Percentiles rank a stretch among this genome's conserved stretches.
These are phyloP conservation scores for Tolmerus cingulatus DNA, from an alignment of 2,888 invertebrate genomes.

Conservation along the genomic window DNA sequence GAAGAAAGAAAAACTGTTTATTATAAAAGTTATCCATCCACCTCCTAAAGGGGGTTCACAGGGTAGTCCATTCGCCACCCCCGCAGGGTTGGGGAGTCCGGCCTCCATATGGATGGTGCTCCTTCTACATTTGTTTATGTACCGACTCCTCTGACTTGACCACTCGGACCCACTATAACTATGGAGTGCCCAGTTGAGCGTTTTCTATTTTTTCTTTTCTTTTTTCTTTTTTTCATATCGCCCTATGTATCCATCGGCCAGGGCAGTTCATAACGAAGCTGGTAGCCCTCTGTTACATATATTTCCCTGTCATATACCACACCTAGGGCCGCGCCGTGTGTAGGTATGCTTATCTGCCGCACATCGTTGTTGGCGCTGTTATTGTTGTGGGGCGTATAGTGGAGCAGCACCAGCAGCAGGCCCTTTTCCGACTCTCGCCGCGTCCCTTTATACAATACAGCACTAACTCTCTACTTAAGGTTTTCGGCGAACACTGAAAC, in stretches of 20 bases:
- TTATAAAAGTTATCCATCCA: constrained; percentile 45
- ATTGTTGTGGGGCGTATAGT: constrained; percentile 31
- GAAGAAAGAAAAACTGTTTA: constrained; percentile 46
- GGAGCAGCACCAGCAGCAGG: not conserved
- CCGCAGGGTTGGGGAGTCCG: not conserved
- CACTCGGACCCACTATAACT: constrained; percentile 21
- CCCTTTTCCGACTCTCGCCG: constrained; percentile 22
- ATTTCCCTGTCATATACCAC: constrained; percentile 38
- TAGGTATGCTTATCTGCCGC: constrained; percentile 24
- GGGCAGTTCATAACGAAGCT: constrained; percentile 34
- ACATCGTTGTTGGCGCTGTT: constrained; percentile 32
- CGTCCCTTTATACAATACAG: constrained; percentile 9
- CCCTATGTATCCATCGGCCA: constrained; percentile 37
- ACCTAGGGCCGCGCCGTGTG: constrained; percentile 12
- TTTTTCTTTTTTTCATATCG: not conserved
- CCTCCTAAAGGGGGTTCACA: not conserved
- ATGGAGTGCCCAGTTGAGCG: not conserved
- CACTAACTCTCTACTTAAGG: constrained; percentile 37
- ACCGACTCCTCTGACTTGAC: constrained; percentile 17
- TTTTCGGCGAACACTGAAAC: constrained; percentile 27
- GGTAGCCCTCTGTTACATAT: constrained; percentile 20
- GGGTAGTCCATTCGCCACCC: not conserved
- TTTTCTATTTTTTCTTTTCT: not conserved
- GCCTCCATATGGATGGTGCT: not conserved
- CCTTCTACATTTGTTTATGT: constrained; percentile 29